These are phyloP conservation scores for Andrena chrysosceles DNA, from an alignment of 2,888 invertebrate genomes.

Conservation along the genomic window DNA sequence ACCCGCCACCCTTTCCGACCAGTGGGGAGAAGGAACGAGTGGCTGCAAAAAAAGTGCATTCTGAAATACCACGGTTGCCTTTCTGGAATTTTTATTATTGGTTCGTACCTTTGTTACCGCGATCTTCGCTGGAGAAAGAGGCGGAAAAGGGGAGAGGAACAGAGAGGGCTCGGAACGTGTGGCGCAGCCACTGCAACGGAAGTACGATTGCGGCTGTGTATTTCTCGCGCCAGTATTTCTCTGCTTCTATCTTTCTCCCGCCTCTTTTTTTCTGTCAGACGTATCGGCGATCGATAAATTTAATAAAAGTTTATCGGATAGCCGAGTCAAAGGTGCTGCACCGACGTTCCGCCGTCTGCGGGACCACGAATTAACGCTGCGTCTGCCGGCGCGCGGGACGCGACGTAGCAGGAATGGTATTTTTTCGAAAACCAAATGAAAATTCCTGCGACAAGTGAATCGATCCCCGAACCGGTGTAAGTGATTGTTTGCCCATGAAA, in stretches of 20 bases:
- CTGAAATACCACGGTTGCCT: conserved; percentile 43
- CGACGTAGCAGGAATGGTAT: conserved; percentile 25
- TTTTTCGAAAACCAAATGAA: conserved; percentile 36
- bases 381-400: not conserved
- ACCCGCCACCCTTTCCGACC: conserved; percentile 32
- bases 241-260: not conserved
- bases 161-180: conserved; percentile 8
- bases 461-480: conserved; percentile 29
- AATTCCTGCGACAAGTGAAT: conserved; percentile 31
- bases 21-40: not conserved
- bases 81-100: conserved; percentile 63
- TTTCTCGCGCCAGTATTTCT: conserved; percentile 30
- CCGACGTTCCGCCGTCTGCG: conserved; percentile 13
- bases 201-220: conserved; percentile 24
- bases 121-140: conserved; percentile 22
- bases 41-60: conserved; percentile 47
- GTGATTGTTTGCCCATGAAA: not conserved
- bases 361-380: conserved; percentile 29
- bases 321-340: conserved; percentile 44
- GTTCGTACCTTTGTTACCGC: conserved; percentile 63
- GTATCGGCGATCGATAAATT: conserved; percentile 68
- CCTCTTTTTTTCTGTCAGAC: not conserved
- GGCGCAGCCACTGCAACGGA: conserved; percentile 30
- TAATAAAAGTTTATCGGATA: conserved; percentile 63
- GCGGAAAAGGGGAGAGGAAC: conserved; percentile 4